Conservation (phyloP, 2,888 invertebrate genomes). For the Pseudeuparius sepicola region DNA sequence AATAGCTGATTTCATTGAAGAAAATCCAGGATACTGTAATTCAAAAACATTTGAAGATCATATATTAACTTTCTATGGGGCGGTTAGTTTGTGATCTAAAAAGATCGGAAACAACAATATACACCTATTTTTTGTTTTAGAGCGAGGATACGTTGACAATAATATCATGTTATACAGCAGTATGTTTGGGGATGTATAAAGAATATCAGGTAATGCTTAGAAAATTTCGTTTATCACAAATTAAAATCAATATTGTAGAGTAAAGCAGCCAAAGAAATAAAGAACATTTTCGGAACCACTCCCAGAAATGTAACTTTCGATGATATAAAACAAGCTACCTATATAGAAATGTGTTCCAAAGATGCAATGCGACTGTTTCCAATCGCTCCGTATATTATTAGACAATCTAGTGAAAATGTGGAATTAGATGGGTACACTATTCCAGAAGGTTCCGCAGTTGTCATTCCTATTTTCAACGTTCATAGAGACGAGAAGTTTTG, state of each 20-base stretch:
- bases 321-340: conserved; percentile 27
- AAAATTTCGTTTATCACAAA: neutral
- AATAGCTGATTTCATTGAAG: conserved; percentile 22
- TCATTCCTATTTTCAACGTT: conserved; percentile 22
- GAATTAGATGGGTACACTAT: conserved; percentile 15
- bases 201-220: conserved; percentile 29
- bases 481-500: conserved; percentile 24
- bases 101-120: no score
- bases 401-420: conserved; percentile 27
- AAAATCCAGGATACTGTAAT: conserved; percentile 23
- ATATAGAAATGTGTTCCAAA: conserved; percentile 32
- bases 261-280: conserved; percentile 29
- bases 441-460: conserved; percentile 20
- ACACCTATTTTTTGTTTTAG: conserved; percentile 22
- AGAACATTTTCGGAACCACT: conserved; percentile 25
- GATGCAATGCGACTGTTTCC: conserved; percentile 31
- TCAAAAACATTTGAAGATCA: conserved; percentile 25
- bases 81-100: no score
- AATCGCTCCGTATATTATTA: conserved; percentile 30
- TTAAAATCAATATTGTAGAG: conserved; percentile 15
- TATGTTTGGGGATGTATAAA: conserved; percentile 34
- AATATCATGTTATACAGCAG: conserved; percentile 23
- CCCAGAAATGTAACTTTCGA: conserved; percentile 22
- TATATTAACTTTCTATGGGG: conserved; percentile 27
- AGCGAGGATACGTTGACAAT: conserved; percentile 30